Evolutionary conservation across 2,888 invertebrate species (phyloP), one percentile per base, ranked within the genome.

Genomic region (Meganola albula): DNA sequence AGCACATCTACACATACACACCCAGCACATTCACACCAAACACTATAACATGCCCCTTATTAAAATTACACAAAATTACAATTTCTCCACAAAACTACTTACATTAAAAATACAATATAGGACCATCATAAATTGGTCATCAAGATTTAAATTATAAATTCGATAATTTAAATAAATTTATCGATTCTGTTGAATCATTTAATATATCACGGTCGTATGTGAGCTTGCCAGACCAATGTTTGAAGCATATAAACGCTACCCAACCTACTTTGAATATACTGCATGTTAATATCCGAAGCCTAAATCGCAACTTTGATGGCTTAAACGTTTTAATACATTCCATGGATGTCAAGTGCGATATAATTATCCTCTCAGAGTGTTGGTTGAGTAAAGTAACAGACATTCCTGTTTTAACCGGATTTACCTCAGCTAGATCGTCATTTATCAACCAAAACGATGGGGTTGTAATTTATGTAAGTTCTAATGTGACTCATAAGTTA

Each of bases 341-440:
- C 14, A 26, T 26, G 9, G 4, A 26, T 14, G 14, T 26, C 2
- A 26, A 26, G 9, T 26, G 26, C 16, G 27, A 27, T 18, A 11
- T 27, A 1, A 11, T 27, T 10, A 5, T 27, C 9, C 27, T 27
- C 27, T 18, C 27, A 11, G 27, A 27, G 27, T 27, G 27, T 8
- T 27, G 27, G 27, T 10, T 27, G 11, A 26, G 26, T 10, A 26
- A 26, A 16, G 14, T 26, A 2, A 9, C 6, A 1, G 14, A 26
- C 10, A 26, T 26, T 14, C 26, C 26, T 14, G 12, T 27, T 27
- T 10, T 27, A 8, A 18, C 18, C 7, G n/a, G n/a, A 8, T 27
- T 4, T 27, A 27, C 11, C 16, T 27, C 27, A 11, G 10, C 18
- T 2, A 27, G 18, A 27, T n/a, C n/a, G 18, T 18, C 11, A 27